Evolutionary conservation across 23 tunicate genomes (phyloP), one percentile per base, ranked within the genome.

Genomic region (Corella eumyota): DNA sequence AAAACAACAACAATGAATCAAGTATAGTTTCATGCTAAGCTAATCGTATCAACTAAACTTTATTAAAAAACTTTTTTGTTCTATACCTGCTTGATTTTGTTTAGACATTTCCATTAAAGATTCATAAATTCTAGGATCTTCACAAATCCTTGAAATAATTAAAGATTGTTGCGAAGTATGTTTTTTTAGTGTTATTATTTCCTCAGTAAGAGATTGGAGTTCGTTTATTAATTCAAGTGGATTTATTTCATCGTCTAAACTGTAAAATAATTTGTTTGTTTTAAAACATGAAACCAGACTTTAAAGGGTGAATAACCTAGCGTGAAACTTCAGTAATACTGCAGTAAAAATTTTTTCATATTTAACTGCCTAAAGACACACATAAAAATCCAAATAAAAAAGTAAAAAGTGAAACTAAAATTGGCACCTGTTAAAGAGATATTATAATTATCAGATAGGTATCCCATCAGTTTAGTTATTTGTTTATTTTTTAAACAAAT

Each of bases 161-260:
- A 6, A 17, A 4, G 80, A 63, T 17, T 74, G 80, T 25, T 28
- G 50, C 40, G 64, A 52, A 1, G 80, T 34, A 36, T 68, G 60
- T 59, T 46, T n/a, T 25, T 76, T 76, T 6, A 67, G 60, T 29
- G 25, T 15, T 28, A 37, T 30, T 20, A 74, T 54, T 34, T 74
- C 80, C 1, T 74, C 52, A 0, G 80, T 74, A 9, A 74, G 45
- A 1, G 64, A 54, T 3, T 34, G 60, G 7, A 74, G 61, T 52
- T 64, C 80, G 20, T 6, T 25, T 6, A 74, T 32, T 28, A 74
- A 30, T 25, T 74, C 80, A n/a, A 37, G 19, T 3, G 71, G 56
- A 17, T 74, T 71, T 0, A 63, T 23, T 20, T 74, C 80, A 44
- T 64, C 56, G 56, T 6, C 3, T 11, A 13, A 13, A 54, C 60